phyloP scores from a whole-genome alignment of 2,797 vertebrate genomes.

The Gymnoscopelus braueri region DNA sequence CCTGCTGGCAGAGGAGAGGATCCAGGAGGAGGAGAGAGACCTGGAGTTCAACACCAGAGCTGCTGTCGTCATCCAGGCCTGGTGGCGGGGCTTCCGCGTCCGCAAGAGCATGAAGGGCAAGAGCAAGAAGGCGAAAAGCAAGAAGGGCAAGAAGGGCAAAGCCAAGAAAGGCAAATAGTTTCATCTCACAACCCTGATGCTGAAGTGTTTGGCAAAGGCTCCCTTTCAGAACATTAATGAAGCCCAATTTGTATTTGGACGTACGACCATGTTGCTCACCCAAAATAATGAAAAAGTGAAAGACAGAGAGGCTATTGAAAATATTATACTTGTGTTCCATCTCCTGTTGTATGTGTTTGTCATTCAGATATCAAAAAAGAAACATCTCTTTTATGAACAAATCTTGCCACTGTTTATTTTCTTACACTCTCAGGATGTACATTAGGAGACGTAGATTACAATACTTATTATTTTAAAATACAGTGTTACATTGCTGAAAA shows the following conservation, averaged over 20 bases:
- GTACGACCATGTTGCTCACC: no score
- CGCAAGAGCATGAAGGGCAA: slow-evolving; percentile 80
- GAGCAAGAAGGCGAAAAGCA: slow-evolving; percentile 70
- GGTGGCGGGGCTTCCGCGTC: slow-evolving; percentile 88
- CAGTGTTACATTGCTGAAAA: not conserved
- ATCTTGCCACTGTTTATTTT: not conserved
- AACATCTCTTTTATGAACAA: not conserved
- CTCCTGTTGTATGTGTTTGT: not conserved
- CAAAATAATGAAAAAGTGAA: no score
- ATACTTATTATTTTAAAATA: no score
- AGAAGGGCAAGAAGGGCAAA: slow-evolving; percentile 75
- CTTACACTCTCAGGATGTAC: no score
- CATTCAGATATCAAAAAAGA: not conserved
- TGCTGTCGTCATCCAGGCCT: slow-evolving; percentile 84
- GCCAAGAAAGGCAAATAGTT: slow-evolving; percentile 74
- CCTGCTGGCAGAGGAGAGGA: slow-evolving; percentile 65
- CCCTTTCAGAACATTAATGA: no score
- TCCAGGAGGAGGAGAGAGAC: slow-evolving; percentile 72
- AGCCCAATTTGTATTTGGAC: no score
- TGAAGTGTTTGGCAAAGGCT: not conserved
- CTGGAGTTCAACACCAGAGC: slow-evolving; percentile 76
- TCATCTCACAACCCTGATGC: not conserved
- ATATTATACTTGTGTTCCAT: not conserved
- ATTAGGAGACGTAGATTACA: no score
- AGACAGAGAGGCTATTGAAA: no score